Evolutionary conservation across 2,888 invertebrate species (phyloP).

Genomic region (Liodrosophila aerea): DNA sequence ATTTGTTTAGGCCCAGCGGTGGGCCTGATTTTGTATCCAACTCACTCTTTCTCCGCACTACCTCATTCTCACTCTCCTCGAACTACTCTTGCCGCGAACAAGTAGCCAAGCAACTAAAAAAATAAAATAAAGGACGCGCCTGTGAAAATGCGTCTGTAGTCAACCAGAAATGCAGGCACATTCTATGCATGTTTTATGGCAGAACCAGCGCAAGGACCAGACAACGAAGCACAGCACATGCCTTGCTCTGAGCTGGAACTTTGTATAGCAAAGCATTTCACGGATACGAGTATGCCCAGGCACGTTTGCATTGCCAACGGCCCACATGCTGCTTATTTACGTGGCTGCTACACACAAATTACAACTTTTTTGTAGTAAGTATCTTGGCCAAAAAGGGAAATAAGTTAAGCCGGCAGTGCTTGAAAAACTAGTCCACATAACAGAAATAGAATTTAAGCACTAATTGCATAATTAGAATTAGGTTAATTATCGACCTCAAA

Average conservation of each 20-base stretch:
- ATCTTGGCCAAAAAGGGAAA: too few species aligned
- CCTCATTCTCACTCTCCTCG: not conserved
- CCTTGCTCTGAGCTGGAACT: slow-evolving; percentile 13
- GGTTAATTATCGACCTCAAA: too few species aligned
- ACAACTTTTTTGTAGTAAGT: too few species aligned
- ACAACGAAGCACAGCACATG: too few species aligned
- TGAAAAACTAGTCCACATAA: too few species aligned
- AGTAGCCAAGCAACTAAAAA: slow-evolving; percentile 28
- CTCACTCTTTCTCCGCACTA: slow-evolving; percentile 5
- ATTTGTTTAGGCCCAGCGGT: slow-evolving; percentile 74
- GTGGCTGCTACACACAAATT: too few species aligned
- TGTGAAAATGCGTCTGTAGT: slow-evolving; percentile 69
- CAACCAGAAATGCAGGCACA: slow-evolving; percentile 56
- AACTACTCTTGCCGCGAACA: slow-evolving; percentile 24
- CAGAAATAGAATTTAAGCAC: too few species aligned
- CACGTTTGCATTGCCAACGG: slow-evolving; percentile 57
- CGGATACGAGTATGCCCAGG: slow-evolving; percentile 2
- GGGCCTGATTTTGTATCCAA: slow-evolving; percentile 52
- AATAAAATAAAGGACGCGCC: slow-evolving; percentile 52
- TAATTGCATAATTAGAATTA: too few species aligned
- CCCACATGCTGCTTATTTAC: slow-evolving; percentile 35
- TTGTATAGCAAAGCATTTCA: slow-evolving; percentile 30
- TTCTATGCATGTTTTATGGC: not conserved
- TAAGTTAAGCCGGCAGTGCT: too few species aligned
- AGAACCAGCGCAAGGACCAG: too few species aligned